phyloP scores from a whole-genome alignment of 2,888 invertebrate species.

The Xestoiulus laeticollis region DNA sequence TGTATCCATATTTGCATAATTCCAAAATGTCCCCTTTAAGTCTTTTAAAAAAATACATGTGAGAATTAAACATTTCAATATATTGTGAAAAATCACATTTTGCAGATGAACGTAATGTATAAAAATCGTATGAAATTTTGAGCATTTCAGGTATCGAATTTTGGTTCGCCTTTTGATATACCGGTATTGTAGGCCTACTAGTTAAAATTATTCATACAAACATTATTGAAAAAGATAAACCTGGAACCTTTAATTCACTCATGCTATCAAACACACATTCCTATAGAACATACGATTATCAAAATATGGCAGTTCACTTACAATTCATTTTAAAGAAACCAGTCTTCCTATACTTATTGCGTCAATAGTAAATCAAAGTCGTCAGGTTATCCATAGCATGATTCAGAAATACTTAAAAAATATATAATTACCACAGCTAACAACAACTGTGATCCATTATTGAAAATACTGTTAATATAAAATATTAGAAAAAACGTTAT shows the following conservation, averaged over 20 bases:
- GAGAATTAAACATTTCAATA: too few species aligned
- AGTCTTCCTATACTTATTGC: background rate
- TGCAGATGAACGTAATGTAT: too few species aligned
- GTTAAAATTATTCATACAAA: background rate
- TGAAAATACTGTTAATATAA: constrained; percentile 34
- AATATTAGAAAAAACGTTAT: background rate
- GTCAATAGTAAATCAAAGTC: background rate
- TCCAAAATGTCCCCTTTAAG: too few species aligned
- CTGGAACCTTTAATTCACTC: background rate
- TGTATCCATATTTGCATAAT: too few species aligned
- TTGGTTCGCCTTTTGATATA: too few species aligned
- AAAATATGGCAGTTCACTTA: background rate
- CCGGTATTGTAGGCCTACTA: too few species aligned
- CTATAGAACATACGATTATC: background rate
- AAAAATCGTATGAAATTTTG: too few species aligned
- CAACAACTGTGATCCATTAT: constrained; percentile 1
- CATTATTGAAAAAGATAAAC: background rate
- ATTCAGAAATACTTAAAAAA: constrained; percentile 15
- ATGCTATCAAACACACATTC: background rate
- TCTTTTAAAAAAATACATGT: too few species aligned
- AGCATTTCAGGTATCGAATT: too few species aligned
- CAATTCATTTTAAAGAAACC: background rate
- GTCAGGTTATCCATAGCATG: background rate
- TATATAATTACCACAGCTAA: background rate
- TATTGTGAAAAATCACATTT: too few species aligned